These are phyloP conservation scores for Netelia melanura DNA, from an alignment of 2,888 invertebrate genomes.

Conservation along the genomic window DNA sequence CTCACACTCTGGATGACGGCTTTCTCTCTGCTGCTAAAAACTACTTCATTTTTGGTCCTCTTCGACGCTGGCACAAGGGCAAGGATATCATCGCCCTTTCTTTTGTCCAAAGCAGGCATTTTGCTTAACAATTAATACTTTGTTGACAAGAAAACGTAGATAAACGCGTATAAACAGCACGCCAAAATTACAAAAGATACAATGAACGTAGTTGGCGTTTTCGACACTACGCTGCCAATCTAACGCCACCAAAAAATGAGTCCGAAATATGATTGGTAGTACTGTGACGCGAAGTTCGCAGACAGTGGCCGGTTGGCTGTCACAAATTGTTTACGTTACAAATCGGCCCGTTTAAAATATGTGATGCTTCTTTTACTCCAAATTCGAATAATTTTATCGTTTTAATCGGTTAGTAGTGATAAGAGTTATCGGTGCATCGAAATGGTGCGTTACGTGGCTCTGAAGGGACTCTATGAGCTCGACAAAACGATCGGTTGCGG, in stretches of 20 bases:
- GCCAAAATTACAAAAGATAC: background rate
- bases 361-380: slow-evolving; percentile 47
- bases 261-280: background rate
- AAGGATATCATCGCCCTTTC: slow-evolving; percentile 83
- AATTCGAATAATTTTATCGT: slow-evolving; percentile 11
- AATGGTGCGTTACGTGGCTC: slow-evolving; percentile 86
- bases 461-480: slow-evolving; percentile 89
- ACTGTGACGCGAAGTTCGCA: slow-evolving; percentile 2
- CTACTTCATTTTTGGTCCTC: slow-evolving; percentile 90
- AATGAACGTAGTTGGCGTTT: slow-evolving; percentile 9
- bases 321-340: slow-evolving; percentile 59
- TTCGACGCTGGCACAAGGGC: slow-evolving; percentile 87
- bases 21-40: slow-evolving; percentile 91
- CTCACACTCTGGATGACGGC: slow-evolving; percentile 91
- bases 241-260: background rate
- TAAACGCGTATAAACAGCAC: background rate
- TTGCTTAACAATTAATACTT: slow-evolving; percentile 33
- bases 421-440: slow-evolving; percentile 28
- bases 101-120: slow-evolving; percentile 83
- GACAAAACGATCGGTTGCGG: slow-evolving; percentile 91
- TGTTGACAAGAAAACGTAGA: background rate
- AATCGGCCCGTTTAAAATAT: slow-evolving; percentile 57
- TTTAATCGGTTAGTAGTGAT: slow-evolving; percentile 4
- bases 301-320: slow-evolving; percentile 44
- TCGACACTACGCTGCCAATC: background rate